A percentile compares a stretch with the other conserved stretches of the same genome.
These are phyloP conservation scores for Heliconius eleuchia DNA, from an alignment of 1,140 invertebrate species.

Conservation along the genomic window DNA sequence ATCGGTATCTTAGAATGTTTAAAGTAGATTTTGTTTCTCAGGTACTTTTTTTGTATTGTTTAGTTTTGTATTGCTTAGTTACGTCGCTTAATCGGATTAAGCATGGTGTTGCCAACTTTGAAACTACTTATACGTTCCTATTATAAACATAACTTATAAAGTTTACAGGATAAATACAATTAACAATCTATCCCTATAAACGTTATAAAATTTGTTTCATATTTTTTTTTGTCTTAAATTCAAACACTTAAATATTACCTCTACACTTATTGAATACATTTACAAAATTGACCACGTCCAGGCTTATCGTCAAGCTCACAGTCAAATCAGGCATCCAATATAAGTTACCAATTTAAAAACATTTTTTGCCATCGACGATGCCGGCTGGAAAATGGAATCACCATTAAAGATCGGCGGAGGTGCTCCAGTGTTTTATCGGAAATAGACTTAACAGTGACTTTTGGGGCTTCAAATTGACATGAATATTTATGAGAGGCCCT, in stretches of 20 bases:
- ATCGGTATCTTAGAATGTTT: no score
- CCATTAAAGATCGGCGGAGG: conserved; percentile 62
- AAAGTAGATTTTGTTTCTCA: no score
- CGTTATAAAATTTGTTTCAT: no score
- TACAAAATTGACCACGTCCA: conserved; percentile 24
- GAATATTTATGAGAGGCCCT: conserved; percentile 77
- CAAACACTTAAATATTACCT: background rate
- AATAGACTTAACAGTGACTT: conserved; percentile 76
- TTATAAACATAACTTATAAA: no score
- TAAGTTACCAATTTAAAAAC: conserved; percentile 54
- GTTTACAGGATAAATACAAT: no score
- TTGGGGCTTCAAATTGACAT: conserved; percentile 68
- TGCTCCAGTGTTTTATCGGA: conserved; percentile 70
- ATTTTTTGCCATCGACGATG: conserved; percentile 49
- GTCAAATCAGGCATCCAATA: conserved; percentile 37
- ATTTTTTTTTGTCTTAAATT: no score
- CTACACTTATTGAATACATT: background rate
- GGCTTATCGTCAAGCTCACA: conserved; percentile 19
- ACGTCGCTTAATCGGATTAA: no score
- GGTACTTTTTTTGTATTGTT: no score
- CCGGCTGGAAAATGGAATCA: conserved; percentile 60
- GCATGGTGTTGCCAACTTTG: no score
- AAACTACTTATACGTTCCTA: no score
- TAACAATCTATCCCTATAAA: no score
- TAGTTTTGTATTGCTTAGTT: no score